Conservation (phyloP, 2,797 vertebrate species). For the Scleropages formosus region DNA sequence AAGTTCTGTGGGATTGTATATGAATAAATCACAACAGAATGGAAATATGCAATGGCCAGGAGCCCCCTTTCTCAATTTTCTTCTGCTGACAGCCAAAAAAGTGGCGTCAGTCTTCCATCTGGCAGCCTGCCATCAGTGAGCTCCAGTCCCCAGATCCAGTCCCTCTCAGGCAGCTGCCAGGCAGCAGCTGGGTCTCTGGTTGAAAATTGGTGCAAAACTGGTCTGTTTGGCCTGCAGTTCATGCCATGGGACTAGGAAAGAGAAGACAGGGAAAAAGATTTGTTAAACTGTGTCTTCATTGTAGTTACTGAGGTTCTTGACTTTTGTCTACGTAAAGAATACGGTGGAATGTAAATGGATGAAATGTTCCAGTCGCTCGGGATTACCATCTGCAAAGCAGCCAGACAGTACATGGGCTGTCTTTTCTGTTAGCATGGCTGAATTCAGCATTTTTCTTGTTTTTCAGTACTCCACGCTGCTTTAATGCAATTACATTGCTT, state of each 20-base stretch:
- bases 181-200: constrained; percentile 25
- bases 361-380: neutral
- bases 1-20: neutral
- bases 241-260: neutral
- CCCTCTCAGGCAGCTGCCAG: constrained; percentile 30
- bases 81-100: constrained; percentile 37
- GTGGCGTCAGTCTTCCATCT: constrained; percentile 34
- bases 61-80: constrained; percentile 22
- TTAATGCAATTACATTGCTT: no score
- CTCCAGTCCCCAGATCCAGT: constrained; percentile 41
- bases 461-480: neutral
- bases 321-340: neutral
- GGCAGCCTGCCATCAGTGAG: constrained; percentile 26
- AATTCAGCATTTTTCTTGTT: constrained; percentile 3
- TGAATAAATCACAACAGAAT: constrained; percentile 23
- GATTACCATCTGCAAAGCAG: neutral
- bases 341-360: neutral
- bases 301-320: neutral
- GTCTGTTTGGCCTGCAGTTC: constrained; percentile 28
- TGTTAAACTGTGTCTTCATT: neutral
- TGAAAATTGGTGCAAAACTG: constrained; percentile 31
- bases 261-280: constrained; percentile 20
- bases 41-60: constrained; percentile 4
- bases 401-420: neutral
- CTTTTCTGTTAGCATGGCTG: neutral